Base-by-base conservation (phyloP, 2,113 vertebrate species). In the Syngnathoides biaculeatus region DNA sequence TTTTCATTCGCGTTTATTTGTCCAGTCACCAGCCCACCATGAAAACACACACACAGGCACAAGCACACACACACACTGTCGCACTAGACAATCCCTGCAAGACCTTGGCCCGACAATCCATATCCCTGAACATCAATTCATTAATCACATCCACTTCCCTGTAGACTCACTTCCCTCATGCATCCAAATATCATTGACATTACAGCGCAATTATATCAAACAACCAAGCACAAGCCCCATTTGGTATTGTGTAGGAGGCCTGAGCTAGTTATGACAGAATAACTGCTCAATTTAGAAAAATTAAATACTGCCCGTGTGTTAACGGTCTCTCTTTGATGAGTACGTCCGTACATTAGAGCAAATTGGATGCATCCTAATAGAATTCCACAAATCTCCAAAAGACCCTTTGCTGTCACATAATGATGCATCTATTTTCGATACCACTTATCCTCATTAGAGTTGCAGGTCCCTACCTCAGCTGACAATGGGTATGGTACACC, bases 101-200 rank as follows among this genome's bases (percentile, higher is more conserved):
- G 47, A 69, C 82, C 39, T 77, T 66, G 69, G 71, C 61, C 80
- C 55, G 84, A 80, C 83, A 87, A 52, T 79, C 81, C 30, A 77
- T 19, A 72, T 74, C 78, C 45, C 81, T 64, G 42, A 71, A 73
- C 87, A 89, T 90, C 86, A 85, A 79, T 75, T 82, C 75, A 80
- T 85, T 89, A 93, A 92, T 90, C 89, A 80, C 77, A 82, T 74
- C 48, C 56, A 61, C 73, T 88, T 86, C 79, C 77, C 81, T 75
- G 81, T 43, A 87, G 80, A 86, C 87, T 67, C 20, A 68, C 79
- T 72, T 52, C 74, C 72, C 83, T 81, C 77, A 79, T 40, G 71
- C 74, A 52, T 73, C 48, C 72, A 26, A 76, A 75, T 82, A 85
- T 89, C 85, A 87, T 74, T 89, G 86, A 78, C 75, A 80, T 63